Base-by-base conservation (phyloP, 2,888 invertebrate genomes). In the Tenthredo distinguenda region DNA sequence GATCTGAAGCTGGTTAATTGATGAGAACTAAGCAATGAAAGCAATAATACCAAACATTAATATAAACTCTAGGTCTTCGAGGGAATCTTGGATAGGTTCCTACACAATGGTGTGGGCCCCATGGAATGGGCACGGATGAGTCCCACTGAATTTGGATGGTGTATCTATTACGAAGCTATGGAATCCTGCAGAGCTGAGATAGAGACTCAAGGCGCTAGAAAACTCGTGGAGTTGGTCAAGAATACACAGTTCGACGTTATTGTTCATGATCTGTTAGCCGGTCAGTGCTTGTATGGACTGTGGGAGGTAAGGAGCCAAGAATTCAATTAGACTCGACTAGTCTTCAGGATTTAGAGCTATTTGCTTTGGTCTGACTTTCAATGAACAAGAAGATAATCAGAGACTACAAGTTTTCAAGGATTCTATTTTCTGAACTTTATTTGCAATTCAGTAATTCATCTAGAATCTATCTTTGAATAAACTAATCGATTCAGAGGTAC, bases 181-280 rank as follows among this genome's bases (percentile, higher is more conserved):
- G n/a, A 47, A 2, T 43, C 62, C 0, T 87, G 87, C 34, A 62
- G 84, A 0, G 21, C 5, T 15, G 5, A 58, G 1, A 74, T 47
- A 21, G 26, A 47, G 18, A 85, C 76, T 40, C 65, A 85, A 37
- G 68, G 68, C 5, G 84, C 84, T 2, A 85, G 83, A 5, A 26
- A 84, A 10, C 71, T 65, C 12, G 26, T 86, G 10, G 82, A 87
- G 40, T 43, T 85, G 26, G 62, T 87, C 10, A 85, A 81, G 15
- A 84, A 43, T 34, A 58, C 72, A 21, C 31, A 76, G 34, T 85
- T 87, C 55, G 87, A 87, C 6, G 84, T 87, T 2, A 87, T 87
- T 31, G 58, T 87, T 0, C 77, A 76, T 4, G 87, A 87, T n/a
- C 43, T 87, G n/a, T 85, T 85, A 0, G 0, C 76, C 5, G 12